Evolutionary conservation across 1,140 invertebrate species (phyloP), one percentile per base, ranked within the genome.

Genomic region (Micrasema minimum): DNA sequence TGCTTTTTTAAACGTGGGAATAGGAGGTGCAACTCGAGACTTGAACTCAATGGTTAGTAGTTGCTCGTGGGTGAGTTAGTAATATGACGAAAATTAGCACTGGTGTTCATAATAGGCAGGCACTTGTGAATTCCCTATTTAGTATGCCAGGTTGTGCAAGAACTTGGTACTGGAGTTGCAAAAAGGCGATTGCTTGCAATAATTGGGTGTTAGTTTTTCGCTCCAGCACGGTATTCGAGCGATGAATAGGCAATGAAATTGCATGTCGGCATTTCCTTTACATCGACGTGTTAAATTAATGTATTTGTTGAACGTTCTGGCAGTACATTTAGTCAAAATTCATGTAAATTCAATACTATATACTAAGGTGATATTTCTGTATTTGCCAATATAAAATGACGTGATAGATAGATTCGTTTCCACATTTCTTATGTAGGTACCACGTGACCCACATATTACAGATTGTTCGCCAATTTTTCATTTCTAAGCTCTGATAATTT

Each of bases 121-220:
- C 35, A 41, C 22, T 53, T 26, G 50, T 31, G 26, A 59, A 59
- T 59, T 59, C 55, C 55, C 55, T 59, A 31, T 59, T 59, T 35
- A 37, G 35, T 59, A 38, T 18, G 55, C 55, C 55, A 31, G 14
- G n/a, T 59, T 59, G 31, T 20, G 55, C 55, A 59, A 59, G 16
- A 9, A 2, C 7, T 11, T 38, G 11, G 50, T 22, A 53, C 55
- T n/a, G 31, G 26, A 59, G 38, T 59, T 59, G 55, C 55, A 59
- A 59, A 59, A 59, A 59, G 50, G 55, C 16, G n/a, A 59, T 59
- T 59, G 55, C 35, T 38, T 14, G 55, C 35, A 59, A 59, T 31
- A 31, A 31, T 59, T 59, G 31, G 55, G 55, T 59, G 55, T 20
- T 59, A 59, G 55, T 59, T 59, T 59, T 59, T 59, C 55, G 9